Conservation (phyloP, 1,140 invertebrate genomes). For the Papilio polytes region DNA sequence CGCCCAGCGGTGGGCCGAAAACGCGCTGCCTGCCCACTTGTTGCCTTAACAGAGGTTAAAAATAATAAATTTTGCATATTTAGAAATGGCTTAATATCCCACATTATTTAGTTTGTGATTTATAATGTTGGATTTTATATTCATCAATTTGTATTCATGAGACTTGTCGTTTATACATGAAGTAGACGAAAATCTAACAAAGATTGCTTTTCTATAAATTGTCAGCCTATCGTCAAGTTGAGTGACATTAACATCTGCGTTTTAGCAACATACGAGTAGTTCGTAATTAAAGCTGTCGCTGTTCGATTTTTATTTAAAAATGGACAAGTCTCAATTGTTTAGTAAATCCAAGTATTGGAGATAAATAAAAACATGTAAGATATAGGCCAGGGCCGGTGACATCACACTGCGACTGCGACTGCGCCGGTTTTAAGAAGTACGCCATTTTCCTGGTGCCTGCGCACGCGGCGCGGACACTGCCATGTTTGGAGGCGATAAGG, state of each 20-base stretch:
- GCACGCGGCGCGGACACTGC: background rate
- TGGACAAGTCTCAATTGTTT: background rate
- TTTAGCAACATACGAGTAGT: background rate
- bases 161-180: no score
- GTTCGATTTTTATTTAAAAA: background rate
- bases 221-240: no score
- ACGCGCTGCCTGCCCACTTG: background rate
- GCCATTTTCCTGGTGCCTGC: slow-evolving; percentile 24
- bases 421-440: slow-evolving; percentile 28
- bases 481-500: slow-evolving; percentile 7
- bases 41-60: background rate
- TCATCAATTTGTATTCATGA: background rate
- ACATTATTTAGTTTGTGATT: background rate
- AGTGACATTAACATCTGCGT: no score
- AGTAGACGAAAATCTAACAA: no score
- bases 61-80: background rate
- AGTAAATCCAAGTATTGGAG: slow-evolving; percentile 6
- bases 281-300: background rate
- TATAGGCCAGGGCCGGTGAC: slow-evolving; percentile 31
- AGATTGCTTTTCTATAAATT: no score
- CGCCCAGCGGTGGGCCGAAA: background rate
- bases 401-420: slow-evolving; percentile 25
- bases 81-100: background rate
- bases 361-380: slow-evolving; percentile 23
- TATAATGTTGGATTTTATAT: background rate